Conservation (phyloP, 1,140 invertebrate species). For the Brachionus plicatilis region DNA sequence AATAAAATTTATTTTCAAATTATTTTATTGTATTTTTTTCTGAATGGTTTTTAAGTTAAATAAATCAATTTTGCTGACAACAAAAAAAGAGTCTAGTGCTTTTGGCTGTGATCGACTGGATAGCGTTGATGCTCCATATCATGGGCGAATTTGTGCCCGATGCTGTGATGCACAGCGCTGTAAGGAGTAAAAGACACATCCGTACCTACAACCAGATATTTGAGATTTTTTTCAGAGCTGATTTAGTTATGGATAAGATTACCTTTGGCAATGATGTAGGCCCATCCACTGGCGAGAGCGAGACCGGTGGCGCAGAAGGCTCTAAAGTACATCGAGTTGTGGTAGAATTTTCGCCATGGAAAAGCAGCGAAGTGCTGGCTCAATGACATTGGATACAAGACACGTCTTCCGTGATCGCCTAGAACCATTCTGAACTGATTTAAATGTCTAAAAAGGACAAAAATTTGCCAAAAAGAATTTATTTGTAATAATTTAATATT, state of each 20-base stretch:
- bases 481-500: not conserved
- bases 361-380: conserved; percentile 25
- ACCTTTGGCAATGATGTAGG: conserved; percentile 16
- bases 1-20: not conserved
- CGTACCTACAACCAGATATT: not conserved
- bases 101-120: conserved; percentile 30
- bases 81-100: not conserved
- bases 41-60: not conserved
- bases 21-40: not conserved
- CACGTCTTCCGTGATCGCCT: conserved; percentile 34
- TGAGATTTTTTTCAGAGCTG: not conserved
- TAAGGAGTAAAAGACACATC: conserved; percentile 39
- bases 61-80: not conserved
- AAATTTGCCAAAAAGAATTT: not conserved
- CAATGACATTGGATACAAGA: conserved; percentile 35
- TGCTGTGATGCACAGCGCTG: conserved; percentile 34
- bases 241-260: not conserved
- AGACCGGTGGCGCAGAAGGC: conserved; percentile 35
- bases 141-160: conserved; percentile 38
- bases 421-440: conserved; percentile 25
- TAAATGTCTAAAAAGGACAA: not conserved
- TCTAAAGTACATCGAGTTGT: conserved; percentile 37
- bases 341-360: conserved; percentile 23
- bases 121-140: conserved; percentile 24
- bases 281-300: not conserved